Evolutionary conservation across 1,140 invertebrate species (phyloP), one percentile per base, ranked within the genome.

Genomic region (Plectrocnemia conspersa): DNA sequence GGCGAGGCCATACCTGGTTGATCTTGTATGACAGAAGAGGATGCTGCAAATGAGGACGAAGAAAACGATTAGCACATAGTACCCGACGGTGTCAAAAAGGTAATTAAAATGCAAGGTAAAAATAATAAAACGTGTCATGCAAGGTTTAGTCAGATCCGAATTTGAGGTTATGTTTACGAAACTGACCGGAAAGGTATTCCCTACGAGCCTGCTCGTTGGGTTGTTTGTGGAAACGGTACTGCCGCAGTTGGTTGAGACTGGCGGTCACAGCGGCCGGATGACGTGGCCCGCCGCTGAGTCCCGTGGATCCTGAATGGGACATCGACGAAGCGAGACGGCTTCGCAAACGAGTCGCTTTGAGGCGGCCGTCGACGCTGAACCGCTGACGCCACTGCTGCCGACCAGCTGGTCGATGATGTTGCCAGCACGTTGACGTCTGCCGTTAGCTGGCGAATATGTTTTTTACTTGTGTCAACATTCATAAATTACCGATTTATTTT

Each of bases 141-240:
- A n/a, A n/a, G n/a, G n/a, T n/a, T n/a, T n/a, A n/a, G n/a, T n/a
- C n/a, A n/a, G n/a, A n/a, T n/a, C n/a, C n/a, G n/a, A n/a, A 13
- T 18, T 11, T 33, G 29, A 32, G 22, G 19, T n/a, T 16, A 46
- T 35, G 22, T 21, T 13, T 18, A 29, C 38, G 24, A 48, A 13
- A 33, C 11, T 32, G 6, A 10, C 11, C 6, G 16, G 7, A 32
- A 33, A n/a, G n/a, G n/a, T n/a, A n/a, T n/a, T n/a, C n/a, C n/a
- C n/a, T n/a, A n/a, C n/a, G 58, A 29, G 65, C 67, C 62, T 63
- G 54, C 56, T 64, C 60, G 56, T 63, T 71, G 42, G 71, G 68
- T 68, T 69, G 72, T 53, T 64, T 70, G 62, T 73, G 71, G 67
- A 75, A 74, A 56, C 73, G 71, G 56, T 75, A 75, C 60, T 74